A percentile compares a stretch with the other conserved stretches of the same genome.
These are phyloP conservation scores for Ochropleura leucogaster DNA, from an alignment of 2,888 invertebrate genomes.

Conservation along the genomic window DNA sequence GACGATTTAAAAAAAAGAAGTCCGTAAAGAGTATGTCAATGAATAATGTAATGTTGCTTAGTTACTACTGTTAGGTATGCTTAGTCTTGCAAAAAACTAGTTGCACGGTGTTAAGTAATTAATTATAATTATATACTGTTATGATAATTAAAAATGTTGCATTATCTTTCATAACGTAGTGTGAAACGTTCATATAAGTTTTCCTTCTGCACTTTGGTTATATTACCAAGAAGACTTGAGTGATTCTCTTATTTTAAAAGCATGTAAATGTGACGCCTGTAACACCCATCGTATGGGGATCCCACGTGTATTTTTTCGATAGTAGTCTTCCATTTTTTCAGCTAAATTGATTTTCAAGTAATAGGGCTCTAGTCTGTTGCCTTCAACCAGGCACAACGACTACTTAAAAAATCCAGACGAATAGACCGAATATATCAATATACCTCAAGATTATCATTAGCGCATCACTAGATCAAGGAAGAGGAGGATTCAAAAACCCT, in stretches of 20 bases:
- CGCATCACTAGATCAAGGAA: neutral
- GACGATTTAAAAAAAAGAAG: too few species aligned
- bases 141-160: constrained; percentile 10
- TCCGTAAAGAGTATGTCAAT: too few species aligned
- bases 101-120: constrained; percentile 2
- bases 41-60: constrained; percentile 10
- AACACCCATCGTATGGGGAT: too few species aligned
- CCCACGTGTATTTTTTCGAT: too few species aligned
- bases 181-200: constrained; percentile 8
- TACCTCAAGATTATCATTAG: neutral
- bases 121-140: neutral
- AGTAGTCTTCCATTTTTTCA: too few species aligned
- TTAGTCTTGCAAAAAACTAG: constrained; percentile 5
- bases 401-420: neutral
- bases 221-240: neutral
- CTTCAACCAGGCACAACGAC: neutral
- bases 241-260: too few species aligned
- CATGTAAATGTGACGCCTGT: too few species aligned
- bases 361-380: neutral
- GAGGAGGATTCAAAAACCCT: neutral
- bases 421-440: neutral
- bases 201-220: neutral
- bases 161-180: constrained; percentile 18
- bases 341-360: neutral
- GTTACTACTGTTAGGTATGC: neutral